Base-by-base conservation (phyloP, 2,888 invertebrate genomes). In the Enchytraeus crypticus region DNA sequence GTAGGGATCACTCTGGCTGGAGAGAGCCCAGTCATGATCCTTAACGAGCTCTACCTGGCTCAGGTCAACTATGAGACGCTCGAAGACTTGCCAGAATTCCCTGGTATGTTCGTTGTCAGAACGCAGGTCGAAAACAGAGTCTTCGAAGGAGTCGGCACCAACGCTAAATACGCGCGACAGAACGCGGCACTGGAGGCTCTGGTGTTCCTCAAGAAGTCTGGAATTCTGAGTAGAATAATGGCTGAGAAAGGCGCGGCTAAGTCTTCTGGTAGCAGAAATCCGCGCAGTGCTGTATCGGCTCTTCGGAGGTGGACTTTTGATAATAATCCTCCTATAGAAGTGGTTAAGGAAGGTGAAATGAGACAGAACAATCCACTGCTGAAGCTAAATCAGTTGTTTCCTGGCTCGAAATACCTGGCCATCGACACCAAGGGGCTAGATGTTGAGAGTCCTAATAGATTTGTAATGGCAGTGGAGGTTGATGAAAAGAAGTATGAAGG, bases 401-500 rank as follows among this genome's bases (percentile, higher is more conserved):
- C 45, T 2, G 46, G 57, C 1, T 11, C 23, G 46, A 46, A 21
- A 5, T 57, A 27, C 32, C 14, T 26, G 26, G 2, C 26, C 5
- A 21, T 27, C 18, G 5, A 27, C 27, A 14, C 18, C 5, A 46
- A 21, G 29, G 53, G 11, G 11, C 5, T 8, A 18, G 14, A 18
- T 8, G 8, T 47, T 8, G 49, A 47, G 11, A 8, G 14, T 11
- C 21, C 14, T 11, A 18, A 18, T 23, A 29, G 27, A 30, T 1
- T 18, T n/a, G 3, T n/a, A 27, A 46, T 46, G n/a, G 46, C 46
- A 11, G 45, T 57, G 8, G 29, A 27, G 26, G 53, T 51, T 14
- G 53, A 33, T 11, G 57, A 33, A 29, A 43, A 46, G 47, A 43
- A 21, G 57, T 57, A 30, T 14, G n/a, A 21, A 1, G 57, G 57